Conservation (phyloP, 1,140 invertebrate species). For the Onthophagus taurus region DNA sequence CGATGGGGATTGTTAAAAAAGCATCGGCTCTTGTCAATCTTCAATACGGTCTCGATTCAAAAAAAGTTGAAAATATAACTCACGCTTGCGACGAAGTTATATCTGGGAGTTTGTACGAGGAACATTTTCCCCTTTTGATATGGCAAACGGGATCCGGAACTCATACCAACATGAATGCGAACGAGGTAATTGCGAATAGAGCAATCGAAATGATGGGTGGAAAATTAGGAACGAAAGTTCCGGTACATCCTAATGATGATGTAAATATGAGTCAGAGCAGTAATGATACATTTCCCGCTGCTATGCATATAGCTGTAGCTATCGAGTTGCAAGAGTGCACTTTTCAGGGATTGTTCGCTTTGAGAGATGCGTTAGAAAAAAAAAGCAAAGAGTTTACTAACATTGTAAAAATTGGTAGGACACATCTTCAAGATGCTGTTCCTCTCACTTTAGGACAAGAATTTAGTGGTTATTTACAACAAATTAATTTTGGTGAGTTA, state of each 20-base stretch:
- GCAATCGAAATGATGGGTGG: constrained; percentile 95
- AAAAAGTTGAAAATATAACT: constrained; percentile 80
- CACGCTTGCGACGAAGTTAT: constrained; percentile 95
- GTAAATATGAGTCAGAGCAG: constrained; percentile 99
- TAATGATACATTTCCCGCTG: constrained; percentile 98
- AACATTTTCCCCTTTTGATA: constrained; percentile 95
- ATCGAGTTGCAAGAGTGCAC: constrained; percentile 78
- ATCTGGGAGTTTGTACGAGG: constrained; percentile 81
- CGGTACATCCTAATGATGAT: constrained; percentile 99
- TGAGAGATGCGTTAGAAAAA: constrained; percentile 53
- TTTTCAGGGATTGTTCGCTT: constrained; percentile 61
- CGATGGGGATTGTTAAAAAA: constrained; percentile 96
- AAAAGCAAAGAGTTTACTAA: constrained; percentile 53
- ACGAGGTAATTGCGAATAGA: constrained; percentile 91
- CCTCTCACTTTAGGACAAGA: constrained; percentile 97
- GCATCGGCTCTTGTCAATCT: constrained; percentile 93
- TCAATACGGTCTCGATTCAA: constrained; percentile 82
- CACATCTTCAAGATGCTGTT: constrained; percentile 87
- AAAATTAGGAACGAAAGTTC: constrained; percentile 81
- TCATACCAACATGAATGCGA: constrained; percentile 99
- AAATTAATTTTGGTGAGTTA: constrained; percentile 80
- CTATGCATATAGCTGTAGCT: constrained; percentile 96
- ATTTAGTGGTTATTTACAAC: constrained; percentile 88
- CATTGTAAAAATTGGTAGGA: constrained; percentile 54
- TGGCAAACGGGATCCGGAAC: constrained; percentile 99